phyloP scores from a whole-genome alignment of 2,113 vertebrate genomes.

The Eublepharis macularius region DNA sequence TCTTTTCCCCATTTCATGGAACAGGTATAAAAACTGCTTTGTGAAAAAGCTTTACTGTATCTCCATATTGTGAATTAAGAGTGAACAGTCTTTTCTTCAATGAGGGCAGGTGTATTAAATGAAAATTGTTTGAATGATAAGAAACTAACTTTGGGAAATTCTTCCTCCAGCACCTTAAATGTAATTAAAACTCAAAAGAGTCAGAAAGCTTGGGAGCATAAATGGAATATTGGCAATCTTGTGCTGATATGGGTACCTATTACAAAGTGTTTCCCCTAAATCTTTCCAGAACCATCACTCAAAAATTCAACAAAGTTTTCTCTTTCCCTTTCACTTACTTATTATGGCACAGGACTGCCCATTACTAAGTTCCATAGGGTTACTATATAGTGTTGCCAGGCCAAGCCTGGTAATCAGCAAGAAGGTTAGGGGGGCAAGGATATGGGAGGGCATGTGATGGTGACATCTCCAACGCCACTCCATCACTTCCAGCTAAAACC shows the following conservation, averaged over 20 bases:
- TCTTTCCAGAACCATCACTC: background rate
- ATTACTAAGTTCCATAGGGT: no score
- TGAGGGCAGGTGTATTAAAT: background rate
- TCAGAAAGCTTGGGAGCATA: background rate
- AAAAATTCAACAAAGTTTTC: background rate
- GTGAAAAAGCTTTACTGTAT: background rate
- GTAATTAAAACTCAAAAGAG: slow-evolving; percentile 1
- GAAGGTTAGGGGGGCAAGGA: no score
- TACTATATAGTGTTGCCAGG: no score
- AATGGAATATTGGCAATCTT: background rate
- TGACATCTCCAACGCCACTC: no score
- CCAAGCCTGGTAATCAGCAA: no score
- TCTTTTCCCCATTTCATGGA: background rate
- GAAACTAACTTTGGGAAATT: background rate
- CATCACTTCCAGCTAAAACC: no score
- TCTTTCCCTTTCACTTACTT: background rate
- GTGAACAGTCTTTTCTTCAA: background rate
- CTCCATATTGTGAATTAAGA: background rate
- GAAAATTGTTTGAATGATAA: background rate
- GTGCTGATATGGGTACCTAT: background rate
- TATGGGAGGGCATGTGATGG: no score
- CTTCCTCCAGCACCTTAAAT: background rate
- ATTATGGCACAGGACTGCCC: background rate
- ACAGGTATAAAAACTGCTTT: background rate
- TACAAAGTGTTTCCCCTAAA: background rate